A percentile compares a stretch with the other conserved stretches of the same genome.
phyloP scores from a whole-genome alignment of 2,888 invertebrate species.

The Arrhopalites spinosus region DNA sequence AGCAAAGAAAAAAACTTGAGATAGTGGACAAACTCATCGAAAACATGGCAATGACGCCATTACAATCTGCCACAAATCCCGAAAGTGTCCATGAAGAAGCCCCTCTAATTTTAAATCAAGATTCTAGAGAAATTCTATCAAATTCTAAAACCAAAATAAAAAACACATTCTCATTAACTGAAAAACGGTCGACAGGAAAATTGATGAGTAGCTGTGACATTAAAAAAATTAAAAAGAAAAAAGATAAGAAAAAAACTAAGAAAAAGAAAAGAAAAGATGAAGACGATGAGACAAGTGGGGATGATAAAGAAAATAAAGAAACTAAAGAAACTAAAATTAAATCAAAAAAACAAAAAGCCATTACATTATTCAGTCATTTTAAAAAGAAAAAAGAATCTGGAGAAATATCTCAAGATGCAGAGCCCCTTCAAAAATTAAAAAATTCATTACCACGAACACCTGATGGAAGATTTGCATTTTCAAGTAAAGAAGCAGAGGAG shows the following conservation, averaged over 20 bases:
- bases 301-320: not conserved
- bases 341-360: not conserved
- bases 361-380: not conserved
- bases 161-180: too few species aligned
- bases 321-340: not conserved
- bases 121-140: too few species aligned
- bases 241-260: not conserved
- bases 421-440: slow-evolving; percentile 9
- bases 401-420: not conserved
- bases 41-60: not conserved
- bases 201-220: too few species aligned
- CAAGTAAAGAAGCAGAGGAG: slow-evolving; percentile 3
- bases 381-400: not conserved
- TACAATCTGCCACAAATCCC: not conserved
- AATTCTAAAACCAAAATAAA: too few species aligned
- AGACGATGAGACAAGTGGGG: not conserved
- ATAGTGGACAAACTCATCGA: slow-evolving; percentile 4
- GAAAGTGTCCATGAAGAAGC: too few species aligned
- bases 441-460: slow-evolving; percentile 16
- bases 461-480: slow-evolving; percentile 13
- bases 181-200: too few species aligned
- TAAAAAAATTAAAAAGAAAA: too few species aligned
- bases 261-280: not conserved
- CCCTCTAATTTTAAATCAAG: too few species aligned
- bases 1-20: not conserved